A percentile compares a stretch with the other conserved stretches of the same genome.
Conservation (phyloP, 2,888 invertebrate genomes). For the Theristus sp. region DNA sequence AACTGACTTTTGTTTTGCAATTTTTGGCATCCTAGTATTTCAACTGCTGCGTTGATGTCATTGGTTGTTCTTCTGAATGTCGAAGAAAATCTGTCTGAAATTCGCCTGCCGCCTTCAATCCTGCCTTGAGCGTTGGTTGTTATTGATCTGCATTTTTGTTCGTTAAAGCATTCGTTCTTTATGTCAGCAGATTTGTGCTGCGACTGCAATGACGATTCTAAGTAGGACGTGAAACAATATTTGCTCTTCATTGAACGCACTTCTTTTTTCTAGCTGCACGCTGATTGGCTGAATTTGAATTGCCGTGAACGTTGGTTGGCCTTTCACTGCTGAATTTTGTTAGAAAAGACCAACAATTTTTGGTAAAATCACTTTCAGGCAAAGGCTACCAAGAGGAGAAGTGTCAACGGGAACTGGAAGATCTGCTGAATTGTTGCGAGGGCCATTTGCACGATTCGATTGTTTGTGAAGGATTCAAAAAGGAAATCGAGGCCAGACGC, state of each 20-base stretch:
- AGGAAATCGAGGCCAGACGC: too few species aligned
- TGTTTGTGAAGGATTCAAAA: background rate
- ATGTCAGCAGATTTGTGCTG: too few species aligned
- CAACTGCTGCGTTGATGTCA: background rate
- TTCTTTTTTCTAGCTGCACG: too few species aligned
- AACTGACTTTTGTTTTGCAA: background rate
- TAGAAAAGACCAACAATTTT: too few species aligned
- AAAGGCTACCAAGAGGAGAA: background rate
- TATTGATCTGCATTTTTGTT: background rate
- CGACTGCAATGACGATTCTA: too few species aligned
- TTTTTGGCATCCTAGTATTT: background rate
- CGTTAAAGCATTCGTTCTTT: background rate
- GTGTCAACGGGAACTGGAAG: background rate
- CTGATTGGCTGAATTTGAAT: background rate
- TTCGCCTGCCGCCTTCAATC: background rate
- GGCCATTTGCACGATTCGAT: background rate
- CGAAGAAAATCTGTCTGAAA: background rate
- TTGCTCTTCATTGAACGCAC: too few species aligned
- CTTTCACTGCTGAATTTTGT: too few species aligned
- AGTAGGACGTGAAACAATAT: too few species aligned
- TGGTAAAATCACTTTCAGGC: too few species aligned
- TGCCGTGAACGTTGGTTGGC: background rate
- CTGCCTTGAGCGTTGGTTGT: background rate
- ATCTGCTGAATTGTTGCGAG: background rate
- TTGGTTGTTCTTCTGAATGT: background rate